Percentiles rank a stretch among this genome's conserved stretches.
Conservation (phyloP, 2,113 vertebrate genomes). For the Mesitornis unicolor region DNA sequence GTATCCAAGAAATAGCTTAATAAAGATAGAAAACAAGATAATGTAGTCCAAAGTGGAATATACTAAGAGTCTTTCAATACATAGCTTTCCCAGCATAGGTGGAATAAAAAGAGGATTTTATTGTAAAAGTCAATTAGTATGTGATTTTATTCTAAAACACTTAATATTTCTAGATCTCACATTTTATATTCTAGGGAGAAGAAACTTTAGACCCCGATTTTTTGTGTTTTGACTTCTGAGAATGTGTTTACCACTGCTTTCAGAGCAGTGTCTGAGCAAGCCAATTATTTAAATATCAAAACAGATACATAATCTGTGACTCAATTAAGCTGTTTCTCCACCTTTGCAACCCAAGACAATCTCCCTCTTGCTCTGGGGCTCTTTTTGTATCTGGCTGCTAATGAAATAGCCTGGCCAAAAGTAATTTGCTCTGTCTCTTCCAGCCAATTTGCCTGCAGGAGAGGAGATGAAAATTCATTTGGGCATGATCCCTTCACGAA, state of each 20-base stretch:
- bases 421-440: background rate
- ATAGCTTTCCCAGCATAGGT: background rate
- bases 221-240: slow-evolving; percentile 1
- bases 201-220: background rate
- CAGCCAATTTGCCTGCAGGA: background rate
- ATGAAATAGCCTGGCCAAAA: background rate
- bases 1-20: background rate
- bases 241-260: background rate
- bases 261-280: background rate
- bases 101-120: background rate
- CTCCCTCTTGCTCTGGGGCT: background rate
- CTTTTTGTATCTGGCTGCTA: background rate
- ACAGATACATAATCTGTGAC: background rate
- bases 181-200: background rate
- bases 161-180: background rate
- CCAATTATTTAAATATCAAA: background rate
- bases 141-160: background rate
- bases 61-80: background rate
- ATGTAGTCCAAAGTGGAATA: background rate
- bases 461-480: background rate
- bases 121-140: background rate
- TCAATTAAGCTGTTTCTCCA: background rate
- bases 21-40: background rate
- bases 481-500: background rate
- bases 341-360: background rate